Conservation (phyloP, 2,113 vertebrate genomes). For the Odontophorus gujanensis region DNA sequence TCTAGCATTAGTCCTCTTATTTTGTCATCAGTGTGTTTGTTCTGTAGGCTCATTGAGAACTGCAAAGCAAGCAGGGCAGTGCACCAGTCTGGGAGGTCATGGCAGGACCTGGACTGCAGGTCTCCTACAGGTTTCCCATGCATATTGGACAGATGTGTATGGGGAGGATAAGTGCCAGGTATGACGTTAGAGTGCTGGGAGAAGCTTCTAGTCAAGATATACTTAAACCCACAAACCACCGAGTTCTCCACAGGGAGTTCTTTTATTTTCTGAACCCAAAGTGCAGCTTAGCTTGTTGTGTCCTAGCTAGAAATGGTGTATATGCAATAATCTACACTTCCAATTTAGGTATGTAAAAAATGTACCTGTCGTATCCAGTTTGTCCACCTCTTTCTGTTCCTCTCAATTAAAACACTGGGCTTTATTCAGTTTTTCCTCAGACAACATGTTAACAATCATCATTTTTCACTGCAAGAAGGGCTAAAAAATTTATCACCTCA, state of each 20-base stretch:
- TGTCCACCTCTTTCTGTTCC: background rate
- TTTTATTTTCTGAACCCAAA: background rate
- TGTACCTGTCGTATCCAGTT: background rate
- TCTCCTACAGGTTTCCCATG: background rate
- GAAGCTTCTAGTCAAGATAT: background rate
- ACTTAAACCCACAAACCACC: fast-evolving
- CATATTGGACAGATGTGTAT: fast-evolving
- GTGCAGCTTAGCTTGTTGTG: background rate
- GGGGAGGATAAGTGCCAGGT: background rate
- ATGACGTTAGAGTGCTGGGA: background rate
- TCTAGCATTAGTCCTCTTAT: background rate
- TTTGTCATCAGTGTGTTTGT: background rate
- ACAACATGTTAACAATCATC: background rate
- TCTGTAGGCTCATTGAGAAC: background rate
- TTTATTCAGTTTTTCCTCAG: background rate
- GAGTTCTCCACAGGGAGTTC: background rate
- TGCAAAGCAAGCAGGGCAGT: background rate
- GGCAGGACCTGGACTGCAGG: background rate
- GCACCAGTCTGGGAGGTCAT: background rate
- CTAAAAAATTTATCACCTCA: background rate
- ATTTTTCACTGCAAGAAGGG: background rate
- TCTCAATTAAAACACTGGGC: background rate
- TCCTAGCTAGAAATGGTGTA: background rate
- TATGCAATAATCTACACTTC: background rate
- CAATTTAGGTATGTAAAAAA: background rate